Conservation (phyloP, 2,113 vertebrate species). For the Scortum barcoo region DNA sequence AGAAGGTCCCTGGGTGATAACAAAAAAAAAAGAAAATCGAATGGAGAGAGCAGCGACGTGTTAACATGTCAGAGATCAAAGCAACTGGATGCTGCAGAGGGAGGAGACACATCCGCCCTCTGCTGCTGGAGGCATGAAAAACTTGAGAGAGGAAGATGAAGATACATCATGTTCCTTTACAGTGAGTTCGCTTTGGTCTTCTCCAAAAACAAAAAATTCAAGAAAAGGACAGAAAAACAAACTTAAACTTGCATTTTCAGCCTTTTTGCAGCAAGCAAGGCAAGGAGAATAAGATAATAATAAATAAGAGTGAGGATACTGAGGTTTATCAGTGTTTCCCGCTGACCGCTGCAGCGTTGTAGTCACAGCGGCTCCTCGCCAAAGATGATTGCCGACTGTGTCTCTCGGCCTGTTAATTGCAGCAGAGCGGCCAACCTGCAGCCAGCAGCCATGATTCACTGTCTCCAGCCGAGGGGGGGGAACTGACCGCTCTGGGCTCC, state of each 20-base stretch:
- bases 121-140: neutral
- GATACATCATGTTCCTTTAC: neutral
- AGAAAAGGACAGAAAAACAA: neutral
- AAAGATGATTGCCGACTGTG: neutral
- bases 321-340: neutral
- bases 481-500: neutral
- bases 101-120: neutral
- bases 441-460: constrained; percentile 56
- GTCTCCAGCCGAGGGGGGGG: constrained; percentile 16
- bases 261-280: neutral
- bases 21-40: no score
- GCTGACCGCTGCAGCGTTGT: neutral
- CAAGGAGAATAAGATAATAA: no score
- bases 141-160: neutral
- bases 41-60: neutral
- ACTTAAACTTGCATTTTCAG: neutral
- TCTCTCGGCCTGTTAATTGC: constrained; percentile 23
- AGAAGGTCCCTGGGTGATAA: neutral
- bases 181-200: neutral
- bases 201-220: neutral
- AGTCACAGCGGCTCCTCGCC: neutral
- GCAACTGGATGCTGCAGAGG: neutral
- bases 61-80: constrained; percentile 12
- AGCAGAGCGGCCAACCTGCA: constrained; percentile 19
- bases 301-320: neutral